Base-by-base conservation (phyloP, 2,888 invertebrate species). In the Hybos culiciformis region DNA sequence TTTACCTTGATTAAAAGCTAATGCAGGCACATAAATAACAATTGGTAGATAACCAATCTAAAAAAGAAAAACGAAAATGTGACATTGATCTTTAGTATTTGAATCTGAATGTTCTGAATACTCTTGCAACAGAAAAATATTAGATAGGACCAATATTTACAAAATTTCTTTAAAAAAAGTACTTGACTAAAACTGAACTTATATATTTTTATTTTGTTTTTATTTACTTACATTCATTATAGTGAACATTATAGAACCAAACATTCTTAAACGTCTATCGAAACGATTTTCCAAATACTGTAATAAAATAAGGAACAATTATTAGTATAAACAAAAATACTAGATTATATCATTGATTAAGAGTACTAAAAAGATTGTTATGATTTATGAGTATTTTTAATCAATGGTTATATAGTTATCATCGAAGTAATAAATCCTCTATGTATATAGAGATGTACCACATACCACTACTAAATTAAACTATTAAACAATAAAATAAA, bases 1-100 rank as follows among this genome's bases (percentile, higher is more conserved):
- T 37, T 37, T 69, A 80, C 81, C 80, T 76, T 83, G 83, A 68
- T 83, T 83, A 59, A 83, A 83, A 24, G 83, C 83, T 51, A 83
- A 62, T 1, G 83, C 83, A 26, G 83, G 83, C 24, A 83, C 83
- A 56, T 82, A 83, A 53, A 84, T 81, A 4, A 83, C 83, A 46
- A 84, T 79, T 17, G 83, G 83, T 45, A 85, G 64, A 77, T 83
- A 85, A 17, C 77, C 77, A 60, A 83, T 69, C 83, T 83, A 65
- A 48, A 73, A 61, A 39, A 31, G n/a, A n/a, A 41, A n/a, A 46
- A 39, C 39, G 48, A 50, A 38, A 21, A n/a, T n/a, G n/a, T n/a
- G 21, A 33, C n/a, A 9, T 7, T 33, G n/a, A 33, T 9, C 8
- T 33, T 15, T n/a, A n/a, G n/a, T 33, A 7, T 7, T n/a, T 26